Evolutionary conservation across 2,888 invertebrate genomes (phyloP).

Genomic region (Antitype chi): DNA sequence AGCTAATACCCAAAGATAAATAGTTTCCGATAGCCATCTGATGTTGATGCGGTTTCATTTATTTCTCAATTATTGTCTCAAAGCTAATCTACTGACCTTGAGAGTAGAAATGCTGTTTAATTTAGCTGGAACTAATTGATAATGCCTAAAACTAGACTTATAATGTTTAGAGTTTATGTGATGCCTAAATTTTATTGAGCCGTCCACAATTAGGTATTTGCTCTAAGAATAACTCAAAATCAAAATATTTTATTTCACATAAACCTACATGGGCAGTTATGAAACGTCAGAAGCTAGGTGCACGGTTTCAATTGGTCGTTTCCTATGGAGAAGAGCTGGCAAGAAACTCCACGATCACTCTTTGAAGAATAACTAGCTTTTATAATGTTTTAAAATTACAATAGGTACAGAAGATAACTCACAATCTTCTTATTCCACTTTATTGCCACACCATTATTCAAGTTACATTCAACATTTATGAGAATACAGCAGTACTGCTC

Average conservation of each 20-base stretch:
- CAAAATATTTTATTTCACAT: too few species aligned
- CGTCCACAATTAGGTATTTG: not conserved
- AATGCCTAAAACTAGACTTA: not conserved
- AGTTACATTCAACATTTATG: constrained; percentile 27
- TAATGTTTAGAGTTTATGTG: not conserved
- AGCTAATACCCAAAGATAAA: not conserved
- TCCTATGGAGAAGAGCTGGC: too few species aligned
- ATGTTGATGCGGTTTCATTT: not conserved
- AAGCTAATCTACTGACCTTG: not conserved
- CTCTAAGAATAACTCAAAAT: not conserved
- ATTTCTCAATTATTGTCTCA: not conserved
- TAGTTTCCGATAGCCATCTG: not conserved
- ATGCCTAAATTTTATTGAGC: too few species aligned
- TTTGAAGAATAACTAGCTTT: too few species aligned
- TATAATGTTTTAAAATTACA: too few species aligned
- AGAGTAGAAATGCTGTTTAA: not conserved
- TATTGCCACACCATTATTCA: constrained; percentile 1
- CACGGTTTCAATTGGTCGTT: too few species aligned
- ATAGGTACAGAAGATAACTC: not conserved
- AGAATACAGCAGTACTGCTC: constrained; percentile 3
- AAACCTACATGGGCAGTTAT: too few species aligned
- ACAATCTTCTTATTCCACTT: constrained; percentile 7
- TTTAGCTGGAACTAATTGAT: not conserved
- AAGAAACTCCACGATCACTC: too few species aligned
- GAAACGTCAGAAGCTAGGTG: too few species aligned